phyloP scores from a whole-genome alignment of 2,797 vertebrate species.

The Nyctibius grandis region DNA sequence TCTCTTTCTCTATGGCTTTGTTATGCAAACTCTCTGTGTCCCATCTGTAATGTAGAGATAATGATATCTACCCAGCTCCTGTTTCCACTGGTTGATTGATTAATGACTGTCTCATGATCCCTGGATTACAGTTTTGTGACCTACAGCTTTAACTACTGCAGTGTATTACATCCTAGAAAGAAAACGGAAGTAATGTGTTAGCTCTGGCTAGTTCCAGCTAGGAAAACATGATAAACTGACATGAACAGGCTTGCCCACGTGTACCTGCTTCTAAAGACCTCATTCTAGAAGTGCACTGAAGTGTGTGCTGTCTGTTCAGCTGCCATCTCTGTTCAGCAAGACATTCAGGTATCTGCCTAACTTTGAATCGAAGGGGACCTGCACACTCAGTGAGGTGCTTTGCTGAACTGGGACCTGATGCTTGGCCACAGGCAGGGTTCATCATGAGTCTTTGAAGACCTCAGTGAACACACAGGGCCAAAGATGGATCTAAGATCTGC shows the following conservation, averaged over 20 bases:
- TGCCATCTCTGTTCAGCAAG: background rate
- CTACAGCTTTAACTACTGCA: background rate
- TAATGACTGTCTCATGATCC: constrained; percentile 21
- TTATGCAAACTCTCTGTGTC: background rate
- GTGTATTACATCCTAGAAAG: background rate
- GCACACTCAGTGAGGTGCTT: background rate
- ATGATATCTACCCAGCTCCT: background rate
- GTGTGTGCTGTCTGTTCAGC: background rate
- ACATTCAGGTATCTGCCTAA: background rate
- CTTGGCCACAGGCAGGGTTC: background rate
- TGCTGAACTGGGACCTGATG: background rate
- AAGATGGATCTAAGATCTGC: background rate
- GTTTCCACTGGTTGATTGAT: constrained; percentile 36
- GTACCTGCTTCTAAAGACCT: background rate
- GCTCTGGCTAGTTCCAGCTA: constrained; percentile 20
- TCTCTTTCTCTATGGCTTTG: background rate
- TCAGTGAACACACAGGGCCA: background rate
- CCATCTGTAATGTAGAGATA: constrained; percentile 26
- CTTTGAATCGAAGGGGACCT: background rate
- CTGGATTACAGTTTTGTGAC: constrained; percentile 16
- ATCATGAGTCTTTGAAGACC: background rate
- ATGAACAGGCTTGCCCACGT: background rate
- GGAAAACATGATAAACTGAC: constrained; percentile 31
- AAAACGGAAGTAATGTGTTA: constrained; percentile 21
- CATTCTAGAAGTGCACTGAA: background rate